Evolutionary conservation across 2,797 vertebrate genomes (phyloP), one percentile per base, ranked within the genome.

Genomic region (Chelmon rostratus): DNA sequence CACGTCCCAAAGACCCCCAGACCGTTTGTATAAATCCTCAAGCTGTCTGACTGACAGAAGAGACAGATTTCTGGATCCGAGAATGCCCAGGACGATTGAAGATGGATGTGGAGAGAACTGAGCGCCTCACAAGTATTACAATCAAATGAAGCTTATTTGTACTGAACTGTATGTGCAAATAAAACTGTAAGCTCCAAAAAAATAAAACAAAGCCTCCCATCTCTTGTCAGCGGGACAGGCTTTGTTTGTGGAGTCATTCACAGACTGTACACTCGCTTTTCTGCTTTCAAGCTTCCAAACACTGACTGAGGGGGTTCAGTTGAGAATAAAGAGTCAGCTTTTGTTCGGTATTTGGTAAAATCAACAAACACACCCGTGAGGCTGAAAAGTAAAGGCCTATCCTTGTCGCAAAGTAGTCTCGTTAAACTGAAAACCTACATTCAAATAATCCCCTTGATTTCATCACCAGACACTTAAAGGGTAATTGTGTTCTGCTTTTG

Each of bases 11-110:
- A 80, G 35, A 71, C 47, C 68, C 68, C 71, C 74, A 85, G 79
- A 62, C 57, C 86, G 74, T 82, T 72, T 71, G 21, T 54, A 78
- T 76, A 84, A 86, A 91, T 85, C 79, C 56, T 73, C 58, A 38
- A 78, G 73, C 87, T 81, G 75, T 68, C 63, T 74, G 58, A 70
- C 53, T 71, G 76, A 81, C 75, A 85, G 78, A 84, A 38, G 64
- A 85, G 82, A 85, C 81, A 82, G 70, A 89, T 84, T 88, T 82
- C 16, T 76, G 63, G 74, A 84, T 64, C 19, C n/a, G 21, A 78
- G 28, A 68, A 63, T 21, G 46, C 56, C 65, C 66, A 37, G 42
- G 76, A 67, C 5, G 33, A 63, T 31, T 76, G 58, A 59, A 56
- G 57, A 68, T 19, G 33, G 40, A 80, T 73, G 59, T 57, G 57